These are phyloP conservation scores for Sitobion miscanthi DNA, from an alignment of 1,140 invertebrate species.

Conservation along the genomic window DNA sequence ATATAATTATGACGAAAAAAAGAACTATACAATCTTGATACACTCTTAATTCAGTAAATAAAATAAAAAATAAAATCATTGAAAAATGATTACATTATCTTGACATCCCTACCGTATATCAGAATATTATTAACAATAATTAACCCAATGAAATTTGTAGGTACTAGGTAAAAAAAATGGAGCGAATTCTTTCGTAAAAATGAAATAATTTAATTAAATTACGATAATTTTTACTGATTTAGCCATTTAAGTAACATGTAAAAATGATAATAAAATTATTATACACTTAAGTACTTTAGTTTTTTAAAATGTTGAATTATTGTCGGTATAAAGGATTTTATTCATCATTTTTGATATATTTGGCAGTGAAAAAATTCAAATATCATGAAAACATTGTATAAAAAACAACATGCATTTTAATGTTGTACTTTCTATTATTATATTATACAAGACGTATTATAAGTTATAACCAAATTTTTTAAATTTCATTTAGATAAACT, in stretches of 20 bases:
- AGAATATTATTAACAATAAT: background rate
- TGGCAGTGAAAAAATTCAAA: too few species aligned
- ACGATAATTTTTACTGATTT: background rate
- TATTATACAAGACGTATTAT: background rate
- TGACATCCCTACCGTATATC: background rate
- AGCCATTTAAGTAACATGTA: too few species aligned
- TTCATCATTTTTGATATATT: too few species aligned
- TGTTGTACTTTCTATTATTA: too few species aligned
- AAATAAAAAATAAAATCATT: background rate
- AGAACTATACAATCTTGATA: background rate
- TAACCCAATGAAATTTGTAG: background rate
- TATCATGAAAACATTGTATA: too few species aligned
- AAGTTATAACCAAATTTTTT: background rate
- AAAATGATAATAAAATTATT: too few species aligned
- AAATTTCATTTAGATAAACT: background rate
- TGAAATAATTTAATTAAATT: background rate
- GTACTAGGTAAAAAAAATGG: background rate
- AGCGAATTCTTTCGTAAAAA: background rate
- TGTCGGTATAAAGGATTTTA: too few species aligned
- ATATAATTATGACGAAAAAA: background rate
- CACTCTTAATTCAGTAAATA: background rate
- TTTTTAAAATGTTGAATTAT: too few species aligned
- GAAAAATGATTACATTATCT: background rate
- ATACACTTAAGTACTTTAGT: too few species aligned
- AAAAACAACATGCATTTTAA: too few species aligned